Evolutionary conservation across 1,140 invertebrate species (phyloP), one percentile per base, ranked within the genome.

Genomic region (Hypothenemus hampei): DNA sequence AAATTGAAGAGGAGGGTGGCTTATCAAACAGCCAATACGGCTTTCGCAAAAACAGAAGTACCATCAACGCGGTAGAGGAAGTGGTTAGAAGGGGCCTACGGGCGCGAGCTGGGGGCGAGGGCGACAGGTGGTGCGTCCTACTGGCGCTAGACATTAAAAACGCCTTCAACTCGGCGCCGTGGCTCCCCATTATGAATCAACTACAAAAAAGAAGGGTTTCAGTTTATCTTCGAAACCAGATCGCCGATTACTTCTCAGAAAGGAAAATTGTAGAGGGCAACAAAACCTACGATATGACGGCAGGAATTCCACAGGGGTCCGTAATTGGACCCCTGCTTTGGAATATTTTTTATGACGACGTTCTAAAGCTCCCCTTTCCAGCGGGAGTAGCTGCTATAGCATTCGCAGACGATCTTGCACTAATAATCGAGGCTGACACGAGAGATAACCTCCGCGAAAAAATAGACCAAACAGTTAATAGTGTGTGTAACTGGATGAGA

Each of bases 271-370:
- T 36, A 15, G 33, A 36, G 7, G 6, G 16, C 6, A 3, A 36
- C 13, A 11, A 5, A 29, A 29, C 24, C 5, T 11, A n/a, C 13
- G 33, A 31, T 31, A 36, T 36, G 33, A 15, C 33, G 13, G 13
- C 8, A 15, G 33, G 33, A 5, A 15, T 36, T 15, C 13, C 33
- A 15, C 33, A 36, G 57, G 73, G 73, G 0, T 68, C 64, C 5
- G 60, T 69, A 0, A 44, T 68, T 0, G 68, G 70, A 0, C 70
- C 66, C 0, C 45, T 62, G 7, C 45, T 72, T 0, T 72, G 69
- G 71, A 69, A 69, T 31, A 23, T 59, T 1, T 18, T 54, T 0
- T 72, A 71, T 18, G 66, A 72, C 36, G 53, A 31, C 7, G 19
- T 72, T 0, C 54, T 71, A 8, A 16, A 54, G 2, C 66, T 21